Evolutionary conservation across 2,113 vertebrate species (phyloP).

Genomic region (Rousettus leschenaultii): DNA sequence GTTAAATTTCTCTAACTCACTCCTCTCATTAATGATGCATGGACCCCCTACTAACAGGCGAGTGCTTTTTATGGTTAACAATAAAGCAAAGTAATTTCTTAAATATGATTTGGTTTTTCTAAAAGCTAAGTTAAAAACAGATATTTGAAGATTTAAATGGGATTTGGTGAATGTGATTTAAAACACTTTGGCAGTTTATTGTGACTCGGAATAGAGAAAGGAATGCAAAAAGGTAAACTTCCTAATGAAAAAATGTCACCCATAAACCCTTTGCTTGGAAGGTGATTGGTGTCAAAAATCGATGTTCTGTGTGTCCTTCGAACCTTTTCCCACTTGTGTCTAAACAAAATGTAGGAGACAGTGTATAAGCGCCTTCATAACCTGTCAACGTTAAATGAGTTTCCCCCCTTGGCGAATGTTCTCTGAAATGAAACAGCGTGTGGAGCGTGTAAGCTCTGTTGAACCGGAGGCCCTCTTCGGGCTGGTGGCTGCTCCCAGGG

Average conservation of each 20-base stretch:
- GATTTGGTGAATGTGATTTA: neutral
- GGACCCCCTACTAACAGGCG: neutral
- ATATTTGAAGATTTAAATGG: neutral
- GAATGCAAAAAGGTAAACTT: neutral
- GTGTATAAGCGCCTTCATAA: neutral
- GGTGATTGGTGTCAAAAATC: neutral
- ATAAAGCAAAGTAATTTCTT: neutral
- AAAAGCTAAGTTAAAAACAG: slow-evolving; percentile 19
- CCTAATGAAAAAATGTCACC: neutral
- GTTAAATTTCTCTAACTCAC: neutral
- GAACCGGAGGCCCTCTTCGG: neutral
- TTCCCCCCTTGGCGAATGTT: neutral
- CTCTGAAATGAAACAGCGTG: neutral
- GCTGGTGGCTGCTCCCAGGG: no score
- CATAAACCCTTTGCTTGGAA: neutral
- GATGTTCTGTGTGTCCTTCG: neutral
- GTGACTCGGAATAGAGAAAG: neutral
- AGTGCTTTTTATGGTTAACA: neutral
- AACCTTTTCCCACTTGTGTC: neutral
- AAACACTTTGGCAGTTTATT: neutral
- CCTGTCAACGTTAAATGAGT: neutral
- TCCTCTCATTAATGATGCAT: neutral
- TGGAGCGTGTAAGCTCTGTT: neutral
- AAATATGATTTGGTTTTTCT: slow-evolving; percentile 24
- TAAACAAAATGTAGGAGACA: neutral